phyloP scores from a whole-genome alignment of 2,113 vertebrate genomes.

The Microcebus tavaratra region DNA sequence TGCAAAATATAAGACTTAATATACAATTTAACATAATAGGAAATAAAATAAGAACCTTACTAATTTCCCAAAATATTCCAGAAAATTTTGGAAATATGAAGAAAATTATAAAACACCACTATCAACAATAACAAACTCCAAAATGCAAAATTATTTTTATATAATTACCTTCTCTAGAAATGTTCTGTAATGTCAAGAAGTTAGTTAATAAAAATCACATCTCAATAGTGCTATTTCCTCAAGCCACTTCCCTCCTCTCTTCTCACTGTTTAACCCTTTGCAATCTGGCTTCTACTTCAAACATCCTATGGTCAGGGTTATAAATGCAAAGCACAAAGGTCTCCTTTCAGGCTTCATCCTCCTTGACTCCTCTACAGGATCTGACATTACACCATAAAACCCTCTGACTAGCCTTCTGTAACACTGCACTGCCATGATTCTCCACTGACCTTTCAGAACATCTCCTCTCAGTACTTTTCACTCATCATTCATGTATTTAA shows the following conservation, averaged over 20 bases:
- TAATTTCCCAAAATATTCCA: constrained; percentile 9
- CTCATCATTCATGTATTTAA: neutral
- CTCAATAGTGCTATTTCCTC: neutral
- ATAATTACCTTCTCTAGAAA: neutral
- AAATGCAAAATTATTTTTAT: neutral
- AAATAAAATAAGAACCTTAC: constrained; percentile 17
- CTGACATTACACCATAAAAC: neutral
- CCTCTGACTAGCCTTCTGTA: neutral
- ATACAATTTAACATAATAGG: neutral
- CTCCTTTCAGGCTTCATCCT: neutral
- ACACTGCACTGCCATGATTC: neutral
- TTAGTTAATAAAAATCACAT: constrained; percentile 5
- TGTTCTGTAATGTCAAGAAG: neutral
- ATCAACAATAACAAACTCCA: constrained; percentile 13
- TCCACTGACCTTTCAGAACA: neutral
- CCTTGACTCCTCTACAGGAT: neutral
- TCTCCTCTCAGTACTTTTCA: neutral
- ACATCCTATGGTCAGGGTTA: neutral
- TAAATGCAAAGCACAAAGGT: neutral
- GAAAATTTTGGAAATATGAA: neutral
- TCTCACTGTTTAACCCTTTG: neutral
- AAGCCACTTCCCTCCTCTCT: neutral
- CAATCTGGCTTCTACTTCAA: neutral
- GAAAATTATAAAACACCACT: neutral
- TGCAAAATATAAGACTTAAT: neutral